Evolutionary conservation across 2,113 vertebrate species (phyloP).

Genomic region (Brachirus orientalis): DNA sequence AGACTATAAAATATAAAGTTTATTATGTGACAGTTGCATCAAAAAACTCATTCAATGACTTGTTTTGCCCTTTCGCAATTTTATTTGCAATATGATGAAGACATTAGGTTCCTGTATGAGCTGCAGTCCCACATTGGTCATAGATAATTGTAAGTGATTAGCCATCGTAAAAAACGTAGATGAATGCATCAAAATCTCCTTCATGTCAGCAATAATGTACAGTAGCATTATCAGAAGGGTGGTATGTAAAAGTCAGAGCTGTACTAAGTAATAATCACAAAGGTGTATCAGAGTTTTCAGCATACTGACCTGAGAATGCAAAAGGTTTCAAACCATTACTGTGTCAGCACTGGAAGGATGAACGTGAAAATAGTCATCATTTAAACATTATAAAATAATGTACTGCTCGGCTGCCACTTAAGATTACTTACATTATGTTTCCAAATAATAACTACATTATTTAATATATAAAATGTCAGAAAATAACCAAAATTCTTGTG

Average conservation of each 20-base stretch:
- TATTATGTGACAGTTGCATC: slow-evolving; percentile 25
- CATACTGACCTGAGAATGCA: slow-evolving; percentile 15
- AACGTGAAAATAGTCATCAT: no score
- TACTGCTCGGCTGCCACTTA: no score
- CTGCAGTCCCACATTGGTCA: slow-evolving; percentile 42
- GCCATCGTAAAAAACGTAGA: slow-evolving; percentile 55
- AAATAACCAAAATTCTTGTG: no score
- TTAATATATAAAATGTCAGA: no score
- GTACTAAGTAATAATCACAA: slow-evolving; percentile 26
- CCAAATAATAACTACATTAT: no score
- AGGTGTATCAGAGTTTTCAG: slow-evolving; percentile 25
- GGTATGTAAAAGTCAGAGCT: slow-evolving; percentile 19
- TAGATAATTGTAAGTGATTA: slow-evolving; percentile 46
- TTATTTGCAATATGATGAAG: slow-evolving; percentile 71
- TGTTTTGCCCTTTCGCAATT: slow-evolving; percentile 45
- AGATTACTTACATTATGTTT: no score
- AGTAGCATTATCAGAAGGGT: slow-evolving; percentile 49
- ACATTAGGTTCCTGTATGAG: slow-evolving; percentile 47
- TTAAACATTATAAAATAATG: no score
- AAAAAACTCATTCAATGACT: slow-evolving; percentile 36
- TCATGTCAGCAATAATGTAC: slow-evolving; percentile 80
- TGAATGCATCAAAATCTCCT: slow-evolving; percentile 32
- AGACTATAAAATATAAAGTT: slow-evolving; percentile 31
- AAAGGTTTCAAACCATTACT: neutral
- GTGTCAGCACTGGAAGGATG: no score